These are phyloP conservation scores for Chondrilla cf. caribensis DNA, from an alignment of 37 sponge, comb jelly and placozoan species.

Conservation along the genomic window DNA sequence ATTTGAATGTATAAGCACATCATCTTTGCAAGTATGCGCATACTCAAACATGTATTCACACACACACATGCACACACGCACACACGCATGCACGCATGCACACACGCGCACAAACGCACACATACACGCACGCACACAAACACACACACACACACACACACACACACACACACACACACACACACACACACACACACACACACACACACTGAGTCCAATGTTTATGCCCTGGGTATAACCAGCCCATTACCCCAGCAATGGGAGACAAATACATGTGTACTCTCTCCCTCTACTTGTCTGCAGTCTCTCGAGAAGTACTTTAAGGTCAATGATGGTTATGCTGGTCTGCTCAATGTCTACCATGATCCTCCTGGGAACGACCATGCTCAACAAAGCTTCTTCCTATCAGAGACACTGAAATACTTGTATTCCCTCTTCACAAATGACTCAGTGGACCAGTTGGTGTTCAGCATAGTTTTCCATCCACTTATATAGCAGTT, in stretches of 20 bases:
- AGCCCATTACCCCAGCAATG: too few relatives aligned
- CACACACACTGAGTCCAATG: too few relatives aligned
- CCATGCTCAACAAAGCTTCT: slow-evolving; percentile 88
- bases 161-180: slow-evolving; percentile 19
- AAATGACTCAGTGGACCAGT: slow-evolving; percentile 70
- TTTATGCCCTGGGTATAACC: too few relatives aligned
- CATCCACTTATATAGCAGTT: slow-evolving; percentile 89
- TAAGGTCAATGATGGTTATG: slow-evolving; percentile 50
- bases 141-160: slow-evolving; percentile 17
- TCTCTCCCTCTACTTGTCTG: not conserved
- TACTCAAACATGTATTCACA: too few relatives aligned
- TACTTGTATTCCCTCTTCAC: slow-evolving; percentile 80
- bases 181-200: too few relatives aligned
- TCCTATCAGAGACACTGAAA: slow-evolving; percentile 93
- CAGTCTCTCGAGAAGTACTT: slow-evolving; percentile 74
- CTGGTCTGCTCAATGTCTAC: slow-evolving; percentile 74
- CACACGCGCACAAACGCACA: too few relatives aligned
- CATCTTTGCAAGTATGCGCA: too few relatives aligned
- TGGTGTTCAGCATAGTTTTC: slow-evolving; percentile 94
- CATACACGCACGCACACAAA: too few relatives aligned
- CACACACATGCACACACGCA: too few relatives aligned
- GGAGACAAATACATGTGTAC: too few relatives aligned
- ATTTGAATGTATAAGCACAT: too few relatives aligned
- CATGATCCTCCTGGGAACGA: slow-evolving; percentile 50
- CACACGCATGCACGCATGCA: too few relatives aligned